A percentile compares a stretch with the other conserved stretches of the same genome.
Evolutionary conservation across 2,113 vertebrate species (phyloP).

Genomic region (Aix galericulata): DNA sequence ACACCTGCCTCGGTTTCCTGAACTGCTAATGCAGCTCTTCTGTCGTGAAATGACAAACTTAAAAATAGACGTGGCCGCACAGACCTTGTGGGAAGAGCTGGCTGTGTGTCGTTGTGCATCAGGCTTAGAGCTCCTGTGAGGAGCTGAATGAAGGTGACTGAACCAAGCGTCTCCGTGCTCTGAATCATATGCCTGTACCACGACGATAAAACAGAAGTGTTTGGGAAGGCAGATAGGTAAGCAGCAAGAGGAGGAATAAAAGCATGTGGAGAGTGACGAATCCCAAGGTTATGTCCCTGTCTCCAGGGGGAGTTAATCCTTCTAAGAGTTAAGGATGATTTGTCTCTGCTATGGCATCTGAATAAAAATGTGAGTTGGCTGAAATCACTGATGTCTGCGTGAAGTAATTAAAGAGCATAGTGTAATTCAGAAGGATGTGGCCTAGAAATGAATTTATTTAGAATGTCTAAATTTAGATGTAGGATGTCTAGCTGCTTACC

Average conservation of each 20-base stretch:
- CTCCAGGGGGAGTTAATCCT: neutral
- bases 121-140: neutral
- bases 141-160: neutral
- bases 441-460: conserved; percentile 25
- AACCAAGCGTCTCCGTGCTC: neutral
- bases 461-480: neutral
- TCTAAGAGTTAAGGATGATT: neutral
- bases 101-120: neutral
- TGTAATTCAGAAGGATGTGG: neutral
- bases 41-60: neutral
- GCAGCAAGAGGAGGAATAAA: neutral
- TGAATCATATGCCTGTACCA: neutral
- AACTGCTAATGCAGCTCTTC: neutral
- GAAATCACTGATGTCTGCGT: neutral
- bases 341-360: neutral
- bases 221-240: neutral
- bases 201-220: neutral
- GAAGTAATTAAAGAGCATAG: conserved; percentile 18
- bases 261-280: neutral
- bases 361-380: conserved; percentile 1
- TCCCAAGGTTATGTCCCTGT: neutral
- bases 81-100: neutral
- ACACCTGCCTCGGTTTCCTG: conserved; percentile 19
- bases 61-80: neutral
- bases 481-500: neutral